Evolutionary conservation across 2,113 vertebrate genomes (phyloP), one percentile per base, ranked within the genome.

Genomic region (Pygoscelis antarcticus): DNA sequence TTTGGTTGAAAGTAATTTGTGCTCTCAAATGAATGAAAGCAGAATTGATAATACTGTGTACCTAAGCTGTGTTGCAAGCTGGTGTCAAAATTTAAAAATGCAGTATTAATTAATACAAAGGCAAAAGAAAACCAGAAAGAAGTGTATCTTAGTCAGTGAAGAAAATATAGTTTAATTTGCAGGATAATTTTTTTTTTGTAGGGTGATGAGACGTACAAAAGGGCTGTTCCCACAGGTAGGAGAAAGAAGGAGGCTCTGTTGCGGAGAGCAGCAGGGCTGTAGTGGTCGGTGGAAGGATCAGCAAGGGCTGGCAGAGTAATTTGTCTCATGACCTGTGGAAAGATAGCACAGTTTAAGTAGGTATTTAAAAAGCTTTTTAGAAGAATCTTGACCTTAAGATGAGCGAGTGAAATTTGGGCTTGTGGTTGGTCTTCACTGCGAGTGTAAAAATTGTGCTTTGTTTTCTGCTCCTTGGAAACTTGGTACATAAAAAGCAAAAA

Each of bases 401-500:
- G 32, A 52, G 32, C 19, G 36, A 78, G 13, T 47, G 34, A 69
- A 72, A 25, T 83, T 69, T 65, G 16, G 47, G 13, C 18, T 82
- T 60, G 23, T 52, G 62, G 22, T 58, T 65, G 52, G 14, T 72
- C 47, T 40, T 85, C 40, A 6, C 0, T 65, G 29, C 0, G 0
- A 9, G 7, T 54, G 36, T 80, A 40, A 68, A 42, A 87, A 83
- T 77, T 4, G 11, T 23, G 15, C 57, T 72, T 88, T 65, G 36
- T 66, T 77, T 93, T 77, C 49, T 93, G 54, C 42, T 65, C 11
- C 81, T 22, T 57, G 64, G 29, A 32, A 65, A 38, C n/a, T 1
- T 32, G 32, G 34, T 71, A 34, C 15, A 5, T 14, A 40, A 30
- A 32, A 78, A 70, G 36, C 38, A 40, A 44, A n/a, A 68, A 42